Conservation (phyloP, 1,140 invertebrate species). For the Dreissena polymorpha region DNA sequence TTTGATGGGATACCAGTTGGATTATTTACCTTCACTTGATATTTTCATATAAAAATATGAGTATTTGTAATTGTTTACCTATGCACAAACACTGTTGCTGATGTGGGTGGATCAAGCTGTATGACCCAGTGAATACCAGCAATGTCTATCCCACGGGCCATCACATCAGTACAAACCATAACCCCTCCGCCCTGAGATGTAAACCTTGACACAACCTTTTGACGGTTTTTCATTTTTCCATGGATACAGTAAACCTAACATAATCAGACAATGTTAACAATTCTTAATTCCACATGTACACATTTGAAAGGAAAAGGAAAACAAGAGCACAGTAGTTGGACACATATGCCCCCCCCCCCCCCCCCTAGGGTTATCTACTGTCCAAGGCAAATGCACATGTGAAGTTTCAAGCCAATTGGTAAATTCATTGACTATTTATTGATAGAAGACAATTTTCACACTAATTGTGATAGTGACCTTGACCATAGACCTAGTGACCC, state of each 20-base stretch:
- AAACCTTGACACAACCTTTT: conserved; percentile 93
- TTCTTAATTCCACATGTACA: neutral
- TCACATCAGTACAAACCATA: conserved; percentile 96
- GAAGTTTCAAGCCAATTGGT: too few relatives aligned
- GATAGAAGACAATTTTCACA: too few relatives aligned
- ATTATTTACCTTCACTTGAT: too few relatives aligned
- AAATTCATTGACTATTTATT: too few relatives aligned
- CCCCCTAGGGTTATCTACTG: too few relatives aligned
- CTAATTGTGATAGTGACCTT: too few relatives aligned
- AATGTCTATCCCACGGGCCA: conserved; percentile 98
- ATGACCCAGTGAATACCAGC: conserved; percentile 97
- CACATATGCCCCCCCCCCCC: too few relatives aligned
- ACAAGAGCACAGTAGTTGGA: too few relatives aligned
- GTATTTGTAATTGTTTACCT: conserved; percentile 77
- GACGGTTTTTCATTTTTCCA: conserved; percentile 96
- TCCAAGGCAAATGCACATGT: too few relatives aligned
- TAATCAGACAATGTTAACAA: conserved; percentile 68
- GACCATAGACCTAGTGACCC: too few relatives aligned
- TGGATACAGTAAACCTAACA: conserved; percentile 90
- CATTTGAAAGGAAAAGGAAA: neutral
- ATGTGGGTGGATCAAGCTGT: conserved; percentile 96
- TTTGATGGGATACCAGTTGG: too few relatives aligned
- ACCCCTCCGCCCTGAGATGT: conserved; percentile 85
- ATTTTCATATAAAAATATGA: too few relatives aligned
- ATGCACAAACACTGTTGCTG: conserved; percentile 90